Evolutionary conservation across 2,797 vertebrate genomes (phyloP).

Genomic region (Halcyon chelicuti): DNA sequence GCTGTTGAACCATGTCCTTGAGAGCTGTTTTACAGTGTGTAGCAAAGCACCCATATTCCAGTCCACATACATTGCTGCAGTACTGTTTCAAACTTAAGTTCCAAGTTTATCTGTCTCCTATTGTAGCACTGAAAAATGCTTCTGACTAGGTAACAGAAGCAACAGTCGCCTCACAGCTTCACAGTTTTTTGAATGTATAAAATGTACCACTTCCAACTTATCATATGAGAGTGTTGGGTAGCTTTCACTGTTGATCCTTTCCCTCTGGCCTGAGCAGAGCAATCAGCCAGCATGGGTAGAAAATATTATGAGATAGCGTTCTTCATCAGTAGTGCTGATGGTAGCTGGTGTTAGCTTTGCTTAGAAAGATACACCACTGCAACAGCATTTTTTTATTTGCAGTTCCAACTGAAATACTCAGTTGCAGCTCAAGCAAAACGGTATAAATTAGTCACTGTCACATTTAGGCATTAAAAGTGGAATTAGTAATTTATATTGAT

Average conservation of each 20-base stretch:
- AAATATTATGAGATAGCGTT: neutral
- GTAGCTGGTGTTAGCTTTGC: neutral
- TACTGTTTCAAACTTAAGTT: neutral
- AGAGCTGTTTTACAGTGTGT: neutral
- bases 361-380: neutral
- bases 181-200: constrained; percentile 12
- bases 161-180: neutral
- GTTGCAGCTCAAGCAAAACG: constrained; percentile 24
- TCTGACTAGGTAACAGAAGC: fast-evolving
- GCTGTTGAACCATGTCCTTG: neutral
- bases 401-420: constrained; percentile 34
- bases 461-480: constrained; percentile 74
- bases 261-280: fast-evolving
- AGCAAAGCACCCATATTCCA: neutral
- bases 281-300: neutral
- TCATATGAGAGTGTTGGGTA: neutral
- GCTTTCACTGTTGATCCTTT: neutral
- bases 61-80: fast-evolving
- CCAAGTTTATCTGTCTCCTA: neutral
- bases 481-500: constrained; percentile 84
- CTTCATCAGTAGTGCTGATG: neutral
- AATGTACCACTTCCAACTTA: neutral
- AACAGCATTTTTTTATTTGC: neutral
- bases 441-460: constrained; percentile 74
- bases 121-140: neutral